Evolutionary conservation across 2,113 vertebrate species (phyloP), one percentile per base, ranked within the genome.

Genomic region (Myotis davidii): DNA sequence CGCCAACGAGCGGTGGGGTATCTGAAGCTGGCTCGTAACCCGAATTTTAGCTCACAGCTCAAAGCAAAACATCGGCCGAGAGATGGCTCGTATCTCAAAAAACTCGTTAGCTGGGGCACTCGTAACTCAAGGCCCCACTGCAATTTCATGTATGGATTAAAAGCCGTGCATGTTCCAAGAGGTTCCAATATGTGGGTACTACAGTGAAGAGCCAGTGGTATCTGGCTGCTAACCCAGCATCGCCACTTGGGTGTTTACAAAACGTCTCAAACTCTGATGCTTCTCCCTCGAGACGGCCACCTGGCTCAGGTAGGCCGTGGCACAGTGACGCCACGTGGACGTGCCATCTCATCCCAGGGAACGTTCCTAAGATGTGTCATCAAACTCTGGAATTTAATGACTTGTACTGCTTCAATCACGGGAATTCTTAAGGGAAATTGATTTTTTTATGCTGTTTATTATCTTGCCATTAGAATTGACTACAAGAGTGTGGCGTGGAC

Each of bases 301-400:
- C 0, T 34, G 6, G n/a, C 13, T 37, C 13, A 10, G 5, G 14
- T 0, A 12, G 10, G 37, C 27, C 20, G 27, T 1, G 29, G 20
- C 18, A 27, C 45, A 42, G 85, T 14, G 37, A 21, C 4, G 9
- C 34, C 27, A 13, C 0, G 3, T 1, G 4, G 13, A 32, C 21
- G 9, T 54, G 34, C 65, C 52, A 10, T 23, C 21, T 56, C 16
- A 39, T 12, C 17, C 37, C 64, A 74, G 3, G 61, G 37, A 85
- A 56, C 2, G 8, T 10, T n/a, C 32, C 3, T 4, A 34, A 34
- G 7, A 8, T 14, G 17, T 70, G 9, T 13, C 34, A 89, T 5
- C 18, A 50, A 48, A 6, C 32, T 17, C 3, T 69, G 54, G 64
- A 39, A 90, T n/a, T 34, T 37, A 73, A 52, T 54, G 76, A 93